phyloP scores from a whole-genome alignment of 2,888 invertebrate species.

The Bruchidius siliquastri region DNA sequence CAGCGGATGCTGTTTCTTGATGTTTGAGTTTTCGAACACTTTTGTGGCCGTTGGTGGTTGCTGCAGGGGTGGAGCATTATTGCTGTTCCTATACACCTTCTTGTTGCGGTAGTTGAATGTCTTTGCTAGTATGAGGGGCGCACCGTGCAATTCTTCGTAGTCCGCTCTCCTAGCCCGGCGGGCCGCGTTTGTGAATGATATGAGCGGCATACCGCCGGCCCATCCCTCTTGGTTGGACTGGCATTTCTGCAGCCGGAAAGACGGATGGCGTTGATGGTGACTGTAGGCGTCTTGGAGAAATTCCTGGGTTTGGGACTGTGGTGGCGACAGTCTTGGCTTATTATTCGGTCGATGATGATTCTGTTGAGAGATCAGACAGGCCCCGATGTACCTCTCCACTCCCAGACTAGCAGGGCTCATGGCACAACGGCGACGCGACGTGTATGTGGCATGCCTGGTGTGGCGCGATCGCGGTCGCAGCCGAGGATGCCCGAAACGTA shows the following conservation, averaged over 20 bases:
- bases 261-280: slow-evolving; percentile 14
- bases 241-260: slow-evolving; percentile 34
- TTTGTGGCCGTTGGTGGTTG: slow-evolving; percentile 18
- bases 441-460: slow-evolving; percentile 27
- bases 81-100: slow-evolving; percentile 32
- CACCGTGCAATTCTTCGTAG: slow-evolving; percentile 68
- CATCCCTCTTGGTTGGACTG: slow-evolving; percentile 58
- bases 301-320: slow-evolving; percentile 2
- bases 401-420: slow-evolving; percentile 72
- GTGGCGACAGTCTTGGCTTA: slow-evolving; percentile 3
- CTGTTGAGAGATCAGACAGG: slow-evolving; percentile 51
- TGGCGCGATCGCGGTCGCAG: slow-evolving; percentile 14
- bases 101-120: slow-evolving; percentile 51
- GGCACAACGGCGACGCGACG: slow-evolving; percentile 41
- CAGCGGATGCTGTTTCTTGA: slow-evolving; percentile 7
- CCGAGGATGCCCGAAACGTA: slow-evolving; percentile 23
- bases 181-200: slow-evolving; percentile 67
- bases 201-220: slow-evolving; percentile 72
- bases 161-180: slow-evolving; percentile 64
- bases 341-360: slow-evolving; percentile 28
- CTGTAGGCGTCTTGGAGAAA: slow-evolving; percentile 30
- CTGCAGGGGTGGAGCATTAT: slow-evolving; percentile 10
- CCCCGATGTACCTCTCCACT: slow-evolving; percentile 61
- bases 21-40: slow-evolving; percentile 24
- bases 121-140: slow-evolving; percentile 73